Evolutionary conservation across 2,888 invertebrate genomes (phyloP).

Genomic region (Neoscelio sp.): DNA sequence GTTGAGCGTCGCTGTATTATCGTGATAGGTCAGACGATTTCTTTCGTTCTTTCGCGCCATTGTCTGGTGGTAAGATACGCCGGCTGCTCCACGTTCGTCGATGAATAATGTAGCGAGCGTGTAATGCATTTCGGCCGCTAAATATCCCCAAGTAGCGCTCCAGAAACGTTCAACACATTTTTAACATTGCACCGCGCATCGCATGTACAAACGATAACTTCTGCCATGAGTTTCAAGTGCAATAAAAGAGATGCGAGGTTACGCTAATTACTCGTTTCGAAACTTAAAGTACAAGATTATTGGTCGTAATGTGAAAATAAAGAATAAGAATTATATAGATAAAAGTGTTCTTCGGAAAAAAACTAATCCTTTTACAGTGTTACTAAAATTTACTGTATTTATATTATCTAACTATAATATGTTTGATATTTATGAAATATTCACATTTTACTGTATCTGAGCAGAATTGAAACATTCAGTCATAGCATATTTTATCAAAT

Average conservation of each 20-base stretch:
- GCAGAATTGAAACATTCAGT: no score
- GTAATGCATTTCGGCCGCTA: constrained; percentile 45
- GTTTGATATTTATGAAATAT: no score
- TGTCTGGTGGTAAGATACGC: constrained; percentile 36
- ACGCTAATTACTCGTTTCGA: constrained; percentile 26
- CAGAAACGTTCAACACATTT: constrained; percentile 50
- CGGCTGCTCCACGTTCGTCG: constrained; percentile 24
- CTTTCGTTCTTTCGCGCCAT: constrained; percentile 24
- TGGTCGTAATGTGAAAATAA: no score
- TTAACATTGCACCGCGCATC: constrained; percentile 15
- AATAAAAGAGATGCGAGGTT: constrained; percentile 26
- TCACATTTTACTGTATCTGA: no score
- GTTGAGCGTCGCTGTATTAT: constrained; percentile 14
- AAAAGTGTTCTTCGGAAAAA: no score
- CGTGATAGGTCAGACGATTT: constrained; percentile 29
- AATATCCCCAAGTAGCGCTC: constrained; percentile 42
- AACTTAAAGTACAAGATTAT: no score
- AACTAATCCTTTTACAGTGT: no score
- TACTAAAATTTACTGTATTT: no score
- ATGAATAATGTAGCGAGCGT: constrained; percentile 62
- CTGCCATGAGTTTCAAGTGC: background rate
- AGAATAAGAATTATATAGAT: no score
- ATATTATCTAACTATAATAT: no score
- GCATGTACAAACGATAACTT: constrained; percentile 40
- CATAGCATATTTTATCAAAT: no score